A percentile compares a stretch with the other conserved stretches of the same genome.
These are phyloP conservation scores for Phlogophora meticulosa DNA, from an alignment of 2,888 invertebrate species.

Conservation along the genomic window DNA sequence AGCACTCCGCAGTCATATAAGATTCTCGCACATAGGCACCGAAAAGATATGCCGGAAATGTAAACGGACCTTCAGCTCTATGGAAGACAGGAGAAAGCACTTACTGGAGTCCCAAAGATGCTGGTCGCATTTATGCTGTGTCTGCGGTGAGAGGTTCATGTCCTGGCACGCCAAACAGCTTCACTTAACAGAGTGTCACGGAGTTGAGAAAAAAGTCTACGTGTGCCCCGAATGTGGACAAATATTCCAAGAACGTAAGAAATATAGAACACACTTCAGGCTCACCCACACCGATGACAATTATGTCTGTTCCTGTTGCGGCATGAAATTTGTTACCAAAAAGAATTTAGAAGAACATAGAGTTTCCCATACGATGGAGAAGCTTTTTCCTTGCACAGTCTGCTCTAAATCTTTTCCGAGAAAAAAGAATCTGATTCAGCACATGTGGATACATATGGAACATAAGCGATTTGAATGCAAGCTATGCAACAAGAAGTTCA, in stretches of 20 bases:
- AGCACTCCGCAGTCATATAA: conserved; percentile 79
- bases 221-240: conserved; percentile 81
- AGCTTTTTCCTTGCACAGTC: conserved; percentile 86
- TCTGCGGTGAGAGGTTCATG: conserved; percentile 82
- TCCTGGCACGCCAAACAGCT: conserved; percentile 79
- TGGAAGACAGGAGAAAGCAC: conserved; percentile 80
- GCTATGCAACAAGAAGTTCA: conserved; percentile 84
- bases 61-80: conserved; percentile 77
- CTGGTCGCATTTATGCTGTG: conserved; percentile 81
- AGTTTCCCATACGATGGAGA: conserved; percentile 90
- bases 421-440: conserved; percentile 84
- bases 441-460: conserved; percentile 87
- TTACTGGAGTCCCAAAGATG: conserved; percentile 76
- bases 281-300: conserved; percentile 83
- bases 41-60: conserved; percentile 83
- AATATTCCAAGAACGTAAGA: conserved; percentile 77
- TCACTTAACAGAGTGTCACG: conserved; percentile 79
- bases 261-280: conserved; percentile 80
- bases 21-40: conserved; percentile 77
- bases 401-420: conserved; percentile 86
- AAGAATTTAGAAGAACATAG: conserved; percentile 84
- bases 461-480: conserved; percentile 84
- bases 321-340: conserved; percentile 81
- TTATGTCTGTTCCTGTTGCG: conserved; percentile 82
- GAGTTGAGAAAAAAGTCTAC: conserved; percentile 75